These are phyloP conservation scores for Cottus gobio DNA, from an alignment of 2,113 vertebrate species.

Conservation along the genomic window DNA sequence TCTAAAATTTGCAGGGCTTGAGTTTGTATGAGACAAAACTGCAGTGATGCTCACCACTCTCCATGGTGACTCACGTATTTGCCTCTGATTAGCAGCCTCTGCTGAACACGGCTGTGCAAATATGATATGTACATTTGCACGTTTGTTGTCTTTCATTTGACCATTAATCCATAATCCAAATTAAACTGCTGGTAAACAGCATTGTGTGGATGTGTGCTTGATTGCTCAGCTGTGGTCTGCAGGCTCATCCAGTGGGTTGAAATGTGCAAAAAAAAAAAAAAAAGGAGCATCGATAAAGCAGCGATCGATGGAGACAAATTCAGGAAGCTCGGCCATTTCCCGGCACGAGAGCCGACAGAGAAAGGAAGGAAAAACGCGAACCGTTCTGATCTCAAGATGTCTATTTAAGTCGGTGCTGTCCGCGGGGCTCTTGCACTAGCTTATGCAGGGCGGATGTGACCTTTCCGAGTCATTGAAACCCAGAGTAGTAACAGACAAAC, in stretches of 20 bases:
- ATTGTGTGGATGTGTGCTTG: slow-evolving; percentile 56
- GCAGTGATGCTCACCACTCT: slow-evolving; percentile 25
- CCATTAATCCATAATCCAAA: slow-evolving; percentile 78
- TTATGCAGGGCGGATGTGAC: slow-evolving; percentile 69
- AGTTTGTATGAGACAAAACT: slow-evolving; percentile 43
- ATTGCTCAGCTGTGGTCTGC: slow-evolving; percentile 72
- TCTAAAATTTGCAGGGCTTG: slow-evolving; percentile 11
- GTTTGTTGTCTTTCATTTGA: slow-evolving; percentile 69
- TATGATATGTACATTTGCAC: slow-evolving; percentile 76
- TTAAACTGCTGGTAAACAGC: slow-evolving; percentile 61
- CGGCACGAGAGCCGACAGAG: not conserved
- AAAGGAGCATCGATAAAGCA: slow-evolving; percentile 21
- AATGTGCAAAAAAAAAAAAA: slow-evolving; percentile 18
- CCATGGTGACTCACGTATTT: slow-evolving; percentile 69
- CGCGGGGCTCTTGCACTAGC: slow-evolving; percentile 15
- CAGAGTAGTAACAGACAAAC: slow-evolving; percentile 68
- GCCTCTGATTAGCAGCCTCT: slow-evolving; percentile 67
- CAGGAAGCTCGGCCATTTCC: not conserved
- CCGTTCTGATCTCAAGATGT: slow-evolving; percentile 1
- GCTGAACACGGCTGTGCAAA: slow-evolving; percentile 75
- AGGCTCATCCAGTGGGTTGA: slow-evolving; percentile 51
- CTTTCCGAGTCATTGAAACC: slow-evolving; percentile 78
- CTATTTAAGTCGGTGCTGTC: not conserved
- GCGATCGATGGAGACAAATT: slow-evolving; percentile 26
- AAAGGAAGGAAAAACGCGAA: not conserved